Base-by-base conservation (phyloP, 1,140 invertebrate genomes). In the Diorhabda sublineata region DNA sequence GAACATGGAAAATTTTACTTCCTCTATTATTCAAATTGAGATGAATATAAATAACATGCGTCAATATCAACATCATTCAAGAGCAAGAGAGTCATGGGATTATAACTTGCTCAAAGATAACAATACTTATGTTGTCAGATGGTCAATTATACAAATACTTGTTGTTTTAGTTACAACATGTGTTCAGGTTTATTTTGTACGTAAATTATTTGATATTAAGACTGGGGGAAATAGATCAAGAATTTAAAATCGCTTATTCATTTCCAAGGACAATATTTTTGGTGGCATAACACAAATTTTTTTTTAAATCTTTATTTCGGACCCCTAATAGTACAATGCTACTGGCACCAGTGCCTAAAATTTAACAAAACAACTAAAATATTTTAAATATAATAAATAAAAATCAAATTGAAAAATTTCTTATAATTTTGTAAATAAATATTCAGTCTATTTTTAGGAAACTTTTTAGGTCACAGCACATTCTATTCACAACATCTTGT, bases 1-100 rank as follows among this genome's bases (percentile, higher is more conserved):
- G 70, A 91, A 93, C 73, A 95, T 97, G 63, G 88, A 90, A 67
- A 97, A 97, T 81, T 96, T 97, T 78, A 96, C 95, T 42, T 84
- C 81, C 58, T 85, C 90, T 0, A 88, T 96, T 52, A 85, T 87
- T 56, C 87, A 85, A 67, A 92, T 95, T 5, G 93, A 95, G 78
- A 85, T 87, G 62, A 92, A 93, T 71, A 93, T 96, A 43, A 93
- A 95, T 78, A 89, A 92, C 69, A 96, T 96, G 83, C 78, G 92
- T 4, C 91, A 92, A 74, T 90, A 88, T 76, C 92, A 95, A 80
- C 90, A 94, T 75, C 87, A 92, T 74, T 89, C 88, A 42, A 82
- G 92, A 73, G 89, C 90, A 67, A 86, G 88, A 66, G 92, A 95
- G 79, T 87, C 89, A 7, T 83, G 92, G 67, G 94, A 96, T 81